Conservation (phyloP, 2,113 vertebrate species). For the Odocoileus hemionus region DNA sequence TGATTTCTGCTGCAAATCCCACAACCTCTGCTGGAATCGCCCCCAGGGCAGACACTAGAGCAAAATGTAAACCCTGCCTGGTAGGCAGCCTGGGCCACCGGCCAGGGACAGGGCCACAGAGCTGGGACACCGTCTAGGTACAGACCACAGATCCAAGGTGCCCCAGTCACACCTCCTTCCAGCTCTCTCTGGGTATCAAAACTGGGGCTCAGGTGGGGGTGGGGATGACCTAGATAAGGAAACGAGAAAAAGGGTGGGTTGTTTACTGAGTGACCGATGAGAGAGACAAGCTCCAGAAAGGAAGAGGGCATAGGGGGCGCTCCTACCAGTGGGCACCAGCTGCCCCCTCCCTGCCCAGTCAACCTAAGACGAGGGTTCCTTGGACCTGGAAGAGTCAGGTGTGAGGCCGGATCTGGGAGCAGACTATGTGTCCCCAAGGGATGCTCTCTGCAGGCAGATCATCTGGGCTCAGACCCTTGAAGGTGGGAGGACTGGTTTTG, state of each 20-base stretch:
- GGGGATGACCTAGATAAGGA: background rate
- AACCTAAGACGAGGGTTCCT: background rate
- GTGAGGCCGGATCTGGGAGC: background rate
- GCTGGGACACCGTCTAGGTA: background rate
- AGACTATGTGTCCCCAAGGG: rapidly evolving
- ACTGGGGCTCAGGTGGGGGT: rapidly evolving
- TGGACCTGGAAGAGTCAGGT: background rate
- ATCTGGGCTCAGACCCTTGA: background rate
- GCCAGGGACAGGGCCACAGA: background rate
- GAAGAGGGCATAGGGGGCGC: rapidly evolving
- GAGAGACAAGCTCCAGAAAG: background rate
- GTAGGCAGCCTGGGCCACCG: background rate
- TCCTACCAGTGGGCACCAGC: background rate
- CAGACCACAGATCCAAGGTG: background rate
- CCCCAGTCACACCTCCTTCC: no score
- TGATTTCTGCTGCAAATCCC: background rate
- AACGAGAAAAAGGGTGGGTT: rapidly evolving
- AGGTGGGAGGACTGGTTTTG: background rate
- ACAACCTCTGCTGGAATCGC: background rate
- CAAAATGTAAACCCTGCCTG: background rate
- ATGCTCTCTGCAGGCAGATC: background rate
- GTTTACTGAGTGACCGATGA: background rate
- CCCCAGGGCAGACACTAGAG: background rate
- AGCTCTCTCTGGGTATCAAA: background rate
- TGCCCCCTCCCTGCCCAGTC: background rate